Conservation (phyloP, 2,888 invertebrate genomes). For the Protodeltote pygarga region DNA sequence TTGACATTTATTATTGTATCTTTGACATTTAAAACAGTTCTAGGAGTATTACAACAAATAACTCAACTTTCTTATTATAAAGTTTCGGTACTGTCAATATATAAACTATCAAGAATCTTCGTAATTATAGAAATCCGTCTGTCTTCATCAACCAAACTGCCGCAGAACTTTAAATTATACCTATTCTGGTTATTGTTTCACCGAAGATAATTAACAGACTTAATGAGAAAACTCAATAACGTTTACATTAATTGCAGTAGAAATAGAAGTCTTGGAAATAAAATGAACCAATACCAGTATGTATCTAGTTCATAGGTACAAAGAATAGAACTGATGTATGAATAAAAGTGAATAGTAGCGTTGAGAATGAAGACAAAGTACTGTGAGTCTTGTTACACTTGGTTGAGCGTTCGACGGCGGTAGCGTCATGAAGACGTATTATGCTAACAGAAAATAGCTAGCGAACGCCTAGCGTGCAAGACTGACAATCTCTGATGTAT, state of each 20-base stretch:
- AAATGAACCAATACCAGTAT: constrained; percentile 18
- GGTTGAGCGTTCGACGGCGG: constrained; percentile 57
- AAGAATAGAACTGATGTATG: constrained; percentile 20
- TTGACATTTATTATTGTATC: too few species aligned
- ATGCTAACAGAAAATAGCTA: constrained; percentile 58
- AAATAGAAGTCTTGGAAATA: constrained; percentile 23
- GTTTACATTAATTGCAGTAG: constrained; percentile 35
- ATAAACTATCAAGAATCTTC: too few species aligned
- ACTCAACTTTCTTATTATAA: too few species aligned
- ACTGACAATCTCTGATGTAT: constrained; percentile 5
- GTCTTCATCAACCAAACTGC: constrained; percentile 15
- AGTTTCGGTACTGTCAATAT: too few species aligned
- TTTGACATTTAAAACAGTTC: too few species aligned
- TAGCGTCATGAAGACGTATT: constrained; percentile 65
- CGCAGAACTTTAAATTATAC: constrained; percentile 37
- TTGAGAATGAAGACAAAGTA: constrained; percentile 58
- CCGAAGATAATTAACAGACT: constrained; percentile 32
- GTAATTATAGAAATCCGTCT: constrained; percentile 1
- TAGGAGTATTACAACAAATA: too few species aligned
- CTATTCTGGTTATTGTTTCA: constrained; percentile 33
- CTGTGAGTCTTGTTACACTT: constrained; percentile 47
- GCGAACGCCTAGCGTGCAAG: constrained; percentile 27
- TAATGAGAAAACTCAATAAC: constrained; percentile 42
- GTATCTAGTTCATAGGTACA: constrained; percentile 15
- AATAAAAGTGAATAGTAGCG: constrained; percentile 54